Percentiles rank a stretch among this genome's conserved stretches.
These are phyloP conservation scores for Pogonocherus hispidulus DNA, from an alignment of 2,888 invertebrate species.

Conservation along the genomic window DNA sequence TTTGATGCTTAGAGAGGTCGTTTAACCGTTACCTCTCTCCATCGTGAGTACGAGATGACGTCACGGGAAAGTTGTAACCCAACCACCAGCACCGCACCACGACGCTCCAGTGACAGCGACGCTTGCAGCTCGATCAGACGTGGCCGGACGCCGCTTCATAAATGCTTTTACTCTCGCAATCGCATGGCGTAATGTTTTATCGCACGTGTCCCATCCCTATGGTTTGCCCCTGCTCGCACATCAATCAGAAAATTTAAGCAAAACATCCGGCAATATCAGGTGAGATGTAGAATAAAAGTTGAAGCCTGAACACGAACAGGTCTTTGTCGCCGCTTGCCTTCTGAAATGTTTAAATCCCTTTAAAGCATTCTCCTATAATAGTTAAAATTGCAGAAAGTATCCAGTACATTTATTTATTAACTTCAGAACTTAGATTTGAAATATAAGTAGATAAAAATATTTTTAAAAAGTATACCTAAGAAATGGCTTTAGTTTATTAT, in stretches of 20 bases:
- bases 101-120: constrained; percentile 50
- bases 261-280: constrained; percentile 5
- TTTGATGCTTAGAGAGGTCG: constrained; percentile 43
- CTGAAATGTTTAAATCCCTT: too few species aligned
- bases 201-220: constrained; percentile 35
- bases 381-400: too few species aligned
- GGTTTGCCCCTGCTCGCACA: constrained; percentile 3
- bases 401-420: too few species aligned
- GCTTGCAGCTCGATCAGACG: constrained; percentile 39
- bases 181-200: constrained; percentile 15
- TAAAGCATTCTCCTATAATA: too few species aligned
- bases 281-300: constrained; percentile 6
- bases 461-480: too few species aligned
- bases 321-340: too few species aligned
- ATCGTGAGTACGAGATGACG: constrained; percentile 41
- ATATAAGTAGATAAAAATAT: too few species aligned
- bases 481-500: too few species aligned
- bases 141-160: constrained; percentile 30
- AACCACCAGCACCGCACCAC: constrained; percentile 41
- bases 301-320: too few species aligned
- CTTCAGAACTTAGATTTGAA: too few species aligned
- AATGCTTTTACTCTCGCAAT: constrained; percentile 35
- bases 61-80: constrained; percentile 45
- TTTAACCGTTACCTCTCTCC: constrained; percentile 42
- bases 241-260: constrained; percentile 11